Evolutionary conservation across 1,140 invertebrate species (phyloP).

Genomic region (Philotrypesis tridentata): DNA sequence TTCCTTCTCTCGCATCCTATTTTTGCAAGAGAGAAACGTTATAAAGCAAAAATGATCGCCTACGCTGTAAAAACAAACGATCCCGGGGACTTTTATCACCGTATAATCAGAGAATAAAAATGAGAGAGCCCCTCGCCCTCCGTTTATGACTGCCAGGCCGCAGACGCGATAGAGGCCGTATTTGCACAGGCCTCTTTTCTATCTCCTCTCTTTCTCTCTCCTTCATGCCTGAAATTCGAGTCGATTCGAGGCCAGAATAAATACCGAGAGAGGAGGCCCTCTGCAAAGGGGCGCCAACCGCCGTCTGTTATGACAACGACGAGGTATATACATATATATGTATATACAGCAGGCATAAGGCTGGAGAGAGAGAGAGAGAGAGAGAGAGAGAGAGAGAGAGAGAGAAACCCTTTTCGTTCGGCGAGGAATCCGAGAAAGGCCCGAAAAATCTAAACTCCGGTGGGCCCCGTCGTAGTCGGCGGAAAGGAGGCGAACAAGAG

Average conservation of each 20-base stretch:
- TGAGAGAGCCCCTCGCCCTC: neutral
- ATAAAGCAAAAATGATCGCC: too few species aligned
- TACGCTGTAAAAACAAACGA: too few species aligned
- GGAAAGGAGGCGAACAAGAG: neutral
- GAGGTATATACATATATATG: neutral
- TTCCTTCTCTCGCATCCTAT: neutral
- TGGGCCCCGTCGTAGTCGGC: too few species aligned
- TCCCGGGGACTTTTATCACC: too few species aligned
- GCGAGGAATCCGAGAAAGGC: neutral
- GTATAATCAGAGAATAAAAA: too few species aligned
- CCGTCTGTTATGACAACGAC: slow-evolving; percentile 20
- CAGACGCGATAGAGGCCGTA: neutral
- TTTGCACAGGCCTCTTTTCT: slow-evolving; percentile 6
- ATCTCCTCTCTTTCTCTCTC: too few species aligned
- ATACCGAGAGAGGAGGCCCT: neutral
- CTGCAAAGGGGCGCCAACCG: slow-evolving; percentile 21
- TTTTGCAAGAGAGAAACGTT: neutral
- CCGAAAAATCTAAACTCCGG: slow-evolving; percentile 28
- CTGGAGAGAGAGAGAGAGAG: neutral
- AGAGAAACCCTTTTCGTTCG: neutral
- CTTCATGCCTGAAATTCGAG: slow-evolving; percentile 19
- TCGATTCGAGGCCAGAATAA: slow-evolving; percentile 16
- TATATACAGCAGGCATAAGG: too few species aligned
- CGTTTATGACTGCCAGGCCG: neutral
- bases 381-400: neutral